These are phyloP conservation scores for Chinchilla lanigera DNA, from an alignment of 2,113 vertebrate genomes.

Conservation along the genomic window DNA sequence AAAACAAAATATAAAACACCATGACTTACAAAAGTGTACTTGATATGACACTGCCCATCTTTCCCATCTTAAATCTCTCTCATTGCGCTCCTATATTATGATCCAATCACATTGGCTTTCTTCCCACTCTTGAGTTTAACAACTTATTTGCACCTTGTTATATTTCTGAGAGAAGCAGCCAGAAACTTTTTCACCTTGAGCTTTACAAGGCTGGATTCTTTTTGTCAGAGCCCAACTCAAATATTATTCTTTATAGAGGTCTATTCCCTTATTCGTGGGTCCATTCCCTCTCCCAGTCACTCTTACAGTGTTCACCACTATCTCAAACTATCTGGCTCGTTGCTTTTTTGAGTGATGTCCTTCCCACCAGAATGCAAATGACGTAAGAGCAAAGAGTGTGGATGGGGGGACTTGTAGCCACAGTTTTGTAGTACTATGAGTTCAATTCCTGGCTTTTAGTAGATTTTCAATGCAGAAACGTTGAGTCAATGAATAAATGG, in stretches of 20 bases:
- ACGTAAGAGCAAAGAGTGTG: neutral
- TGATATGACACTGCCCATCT: accelerated
- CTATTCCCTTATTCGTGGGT: neutral
- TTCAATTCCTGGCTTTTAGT: neutral
- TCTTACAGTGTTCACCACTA: neutral
- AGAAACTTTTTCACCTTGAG: slow-evolving; percentile 28
- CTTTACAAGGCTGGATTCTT: neutral
- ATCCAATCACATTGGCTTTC: neutral
- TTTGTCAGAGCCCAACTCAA: neutral
- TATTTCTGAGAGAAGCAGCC: slow-evolving; percentile 2
- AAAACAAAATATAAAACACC: neutral
- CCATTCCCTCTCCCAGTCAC: neutral
- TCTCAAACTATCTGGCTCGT: neutral
- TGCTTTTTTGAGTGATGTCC: neutral
- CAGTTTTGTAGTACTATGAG: neutral
- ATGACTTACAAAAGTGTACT: neutral
- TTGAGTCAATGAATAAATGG: neutral
- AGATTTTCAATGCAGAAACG: neutral
- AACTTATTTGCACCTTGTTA: neutral
- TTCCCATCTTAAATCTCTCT: neutral
- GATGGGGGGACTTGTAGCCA: neutral
- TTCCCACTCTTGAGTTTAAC: neutral
- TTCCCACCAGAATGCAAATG: neutral
- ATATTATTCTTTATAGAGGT: neutral
- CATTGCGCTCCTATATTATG: neutral